Evolutionary conservation across 2,797 vertebrate genomes (phyloP), one percentile per base, ranked within the genome.

Genomic region (Melanotaenia parkinsoni): DNA sequence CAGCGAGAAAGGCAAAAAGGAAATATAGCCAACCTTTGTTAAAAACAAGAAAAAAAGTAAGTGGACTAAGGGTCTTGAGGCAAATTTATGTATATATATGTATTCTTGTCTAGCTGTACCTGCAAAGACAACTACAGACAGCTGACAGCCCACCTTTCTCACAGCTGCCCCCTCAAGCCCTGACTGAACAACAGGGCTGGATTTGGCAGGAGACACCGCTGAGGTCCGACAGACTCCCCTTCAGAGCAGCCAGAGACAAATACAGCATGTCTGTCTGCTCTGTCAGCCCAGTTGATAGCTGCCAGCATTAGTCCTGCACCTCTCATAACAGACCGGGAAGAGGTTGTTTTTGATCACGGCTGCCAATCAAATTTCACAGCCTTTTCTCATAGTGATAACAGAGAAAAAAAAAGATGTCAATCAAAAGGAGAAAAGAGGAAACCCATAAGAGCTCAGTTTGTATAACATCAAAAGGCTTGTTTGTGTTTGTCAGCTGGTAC

Each of bases 331-430:
- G 51, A 62, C 59, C 0, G 26, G 40, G 53, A 70, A 50, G 61
- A 79, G 60, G 54, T 65, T 24, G 16, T 62, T 72, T 79, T 83
- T 77, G 79, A 86, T 83, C 74, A 64, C 0, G 1, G 30, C 69
- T 74, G 82, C 74, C 88, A 76, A 75, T 92, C 87, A 86, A 22
- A 67, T 76, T 67, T 78, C 72, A 81, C 71, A 83, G 63, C 24
- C 40, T 58, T 33, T 22, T 73, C 63, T 66, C 30, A 22, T 26
- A 13, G 73, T 58, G 71, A 84, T 72, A 68, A 72, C 53, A 45
- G 11, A 72, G 62, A 22, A 51, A 33, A 33, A 43, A 38, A 58
- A 59, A 71, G 51, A 51, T n/a, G 71, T 72, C 63, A 67, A 28
- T 68, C 57, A 72, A 70, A 56, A 3, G 7, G 61, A 47, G 72